Evolutionary conservation across 2,113 vertebrate species (phyloP).

Genomic region (Paradoxurus hermaphroditus): DNA sequence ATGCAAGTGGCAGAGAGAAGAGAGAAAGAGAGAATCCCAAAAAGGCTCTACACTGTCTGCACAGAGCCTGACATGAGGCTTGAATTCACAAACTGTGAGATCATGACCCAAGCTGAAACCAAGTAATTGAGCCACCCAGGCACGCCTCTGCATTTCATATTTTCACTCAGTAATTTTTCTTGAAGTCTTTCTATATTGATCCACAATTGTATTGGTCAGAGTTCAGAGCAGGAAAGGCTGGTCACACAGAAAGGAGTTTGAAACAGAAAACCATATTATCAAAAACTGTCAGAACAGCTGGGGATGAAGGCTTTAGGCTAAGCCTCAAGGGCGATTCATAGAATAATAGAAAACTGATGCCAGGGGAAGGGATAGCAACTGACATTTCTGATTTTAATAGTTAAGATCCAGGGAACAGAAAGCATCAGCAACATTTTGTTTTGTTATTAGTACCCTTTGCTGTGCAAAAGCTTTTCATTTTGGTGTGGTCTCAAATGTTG

Average conservation of each 20-base stretch:
- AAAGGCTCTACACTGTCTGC: not conserved
- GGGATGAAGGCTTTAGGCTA: not conserved
- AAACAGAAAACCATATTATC: not conserved
- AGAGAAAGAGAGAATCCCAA: not conserved
- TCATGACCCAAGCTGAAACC: not conserved
- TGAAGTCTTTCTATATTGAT: not conserved
- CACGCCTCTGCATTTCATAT: not conserved
- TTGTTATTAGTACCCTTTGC: not conserved
- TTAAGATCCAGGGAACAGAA: not conserved
- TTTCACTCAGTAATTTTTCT: not conserved
- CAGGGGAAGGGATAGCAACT: not conserved
- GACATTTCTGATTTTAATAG: not conserved
- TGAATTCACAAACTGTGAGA: too few species aligned
- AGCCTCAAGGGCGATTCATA: not conserved
- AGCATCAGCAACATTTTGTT: not conserved
- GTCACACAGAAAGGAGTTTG: not conserved
- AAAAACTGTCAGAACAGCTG: not conserved
- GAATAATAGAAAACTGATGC: not conserved
- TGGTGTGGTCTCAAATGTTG: not conserved
- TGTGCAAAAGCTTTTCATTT: not conserved
- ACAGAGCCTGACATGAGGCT: not conserved
- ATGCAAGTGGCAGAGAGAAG: not conserved
- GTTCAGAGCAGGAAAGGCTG: not conserved
- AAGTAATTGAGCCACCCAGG: not conserved
- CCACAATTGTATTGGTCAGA: not conserved